Evolutionary conservation across 2,888 invertebrate genomes (phyloP).

Genomic region (Drosophila borborema): DNA sequence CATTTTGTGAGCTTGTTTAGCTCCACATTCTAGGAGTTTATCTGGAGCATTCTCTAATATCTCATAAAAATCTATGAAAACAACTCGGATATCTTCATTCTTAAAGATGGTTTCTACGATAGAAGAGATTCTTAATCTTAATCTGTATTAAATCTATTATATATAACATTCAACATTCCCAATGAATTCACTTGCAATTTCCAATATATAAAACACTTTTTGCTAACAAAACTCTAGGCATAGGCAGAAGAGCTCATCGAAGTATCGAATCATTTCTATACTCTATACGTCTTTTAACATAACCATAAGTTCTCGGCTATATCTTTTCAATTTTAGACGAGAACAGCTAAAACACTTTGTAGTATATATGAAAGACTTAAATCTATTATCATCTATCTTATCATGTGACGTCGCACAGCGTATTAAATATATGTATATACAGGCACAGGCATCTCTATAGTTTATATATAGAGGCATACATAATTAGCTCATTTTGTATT

Average conservation of each 20-base stretch:
- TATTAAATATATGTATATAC: neutral
- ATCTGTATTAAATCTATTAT: neutral
- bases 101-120: too few relatives aligned
- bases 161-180: neutral
- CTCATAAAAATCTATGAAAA: neutral
- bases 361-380: neutral
- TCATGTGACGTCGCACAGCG: constrained; percentile 21
- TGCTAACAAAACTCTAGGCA: neutral
- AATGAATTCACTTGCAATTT: neutral
- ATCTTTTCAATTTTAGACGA: too few relatives aligned
- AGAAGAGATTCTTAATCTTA: too few relatives aligned
- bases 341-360: neutral
- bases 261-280: neutral
- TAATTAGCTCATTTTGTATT: constrained; percentile 30
- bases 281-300: too few relatives aligned
- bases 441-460: neutral
- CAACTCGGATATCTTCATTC: neutral
- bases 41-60: neutral
- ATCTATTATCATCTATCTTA: constrained; percentile 8
- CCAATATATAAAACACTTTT: too few relatives aligned
- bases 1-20: neutral
- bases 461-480: constrained; percentile 2
- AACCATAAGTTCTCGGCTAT: neutral
- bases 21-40: neutral
- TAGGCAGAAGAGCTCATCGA: neutral